Evolutionary conservation across 2,888 invertebrate genomes (phyloP).

Genomic region (Leptopilina syphax): DNA sequence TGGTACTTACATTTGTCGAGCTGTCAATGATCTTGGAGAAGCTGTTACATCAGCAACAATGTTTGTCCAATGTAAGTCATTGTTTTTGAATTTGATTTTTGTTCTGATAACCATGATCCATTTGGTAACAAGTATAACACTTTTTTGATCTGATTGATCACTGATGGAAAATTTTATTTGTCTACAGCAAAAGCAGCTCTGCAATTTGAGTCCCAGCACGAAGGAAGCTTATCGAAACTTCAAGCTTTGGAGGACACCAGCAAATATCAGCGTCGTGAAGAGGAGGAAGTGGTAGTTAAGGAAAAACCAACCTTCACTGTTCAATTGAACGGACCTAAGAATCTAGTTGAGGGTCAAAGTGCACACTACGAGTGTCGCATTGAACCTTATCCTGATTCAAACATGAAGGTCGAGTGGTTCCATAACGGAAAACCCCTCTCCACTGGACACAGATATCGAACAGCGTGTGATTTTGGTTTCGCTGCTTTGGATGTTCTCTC

Average conservation of each 20-base stretch:
- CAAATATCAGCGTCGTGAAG: conserved; percentile 88
- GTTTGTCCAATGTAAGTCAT: conserved; percentile 87
- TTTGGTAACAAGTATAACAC: too few species aligned
- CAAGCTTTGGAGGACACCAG: conserved; percentile 90
- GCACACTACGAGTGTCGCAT: conserved; percentile 96
- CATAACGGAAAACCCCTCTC: conserved; percentile 93
- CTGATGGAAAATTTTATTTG: neutral
- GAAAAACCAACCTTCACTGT: conserved; percentile 92
- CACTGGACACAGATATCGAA: conserved; percentile 94
- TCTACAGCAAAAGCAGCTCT: conserved; percentile 88
- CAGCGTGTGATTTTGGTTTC: conserved; percentile 97
- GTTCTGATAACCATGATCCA: too few species aligned
- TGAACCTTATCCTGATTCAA: conserved; percentile 93
- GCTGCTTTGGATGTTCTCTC: conserved; percentile 96
- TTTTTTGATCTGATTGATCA: too few species aligned
- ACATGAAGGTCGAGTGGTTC: conserved; percentile 94
- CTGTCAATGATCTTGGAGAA: conserved; percentile 94
- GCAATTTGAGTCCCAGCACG: conserved; percentile 92
- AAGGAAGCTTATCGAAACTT: conserved; percentile 91
- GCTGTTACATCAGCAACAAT: conserved; percentile 96
- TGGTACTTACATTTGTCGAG: conserved; percentile 96
- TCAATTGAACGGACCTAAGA: conserved; percentile 91
- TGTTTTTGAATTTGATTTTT: neutral
- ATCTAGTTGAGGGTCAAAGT: conserved; percentile 91
- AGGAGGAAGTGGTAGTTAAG: conserved; percentile 87